phyloP scores from a whole-genome alignment of 2,113 vertebrate species.

The Centrocercus urophasianus region DNA sequence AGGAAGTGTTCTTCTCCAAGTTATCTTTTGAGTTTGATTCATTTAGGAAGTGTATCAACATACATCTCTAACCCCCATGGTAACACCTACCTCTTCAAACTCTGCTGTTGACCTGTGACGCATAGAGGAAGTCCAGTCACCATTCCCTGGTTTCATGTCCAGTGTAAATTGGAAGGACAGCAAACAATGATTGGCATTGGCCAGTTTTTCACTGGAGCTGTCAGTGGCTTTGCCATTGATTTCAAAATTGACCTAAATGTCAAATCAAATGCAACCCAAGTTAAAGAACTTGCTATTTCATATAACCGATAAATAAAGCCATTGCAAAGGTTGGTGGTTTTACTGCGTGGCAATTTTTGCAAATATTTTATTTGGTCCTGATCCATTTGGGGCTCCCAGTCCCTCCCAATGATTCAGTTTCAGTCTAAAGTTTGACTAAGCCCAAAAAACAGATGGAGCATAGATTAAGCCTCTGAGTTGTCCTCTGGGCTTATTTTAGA shows the following conservation, averaged over 20 bases:
- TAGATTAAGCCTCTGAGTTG: neutral
- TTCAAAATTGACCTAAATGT: neutral
- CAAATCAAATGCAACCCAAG: neutral
- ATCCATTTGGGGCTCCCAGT: neutral
- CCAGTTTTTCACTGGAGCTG: neutral
- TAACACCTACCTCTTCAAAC: neutral
- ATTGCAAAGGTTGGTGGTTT: neutral
- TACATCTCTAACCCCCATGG: neutral
- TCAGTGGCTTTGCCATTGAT: neutral
- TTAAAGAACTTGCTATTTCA: conserved; percentile 1
- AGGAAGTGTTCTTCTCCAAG: neutral
- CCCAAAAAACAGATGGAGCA: neutral
- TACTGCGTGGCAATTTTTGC: neutral
- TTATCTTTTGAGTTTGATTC: neutral
- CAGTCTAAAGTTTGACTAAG: conserved; percentile 20
- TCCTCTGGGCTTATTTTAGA: neutral
- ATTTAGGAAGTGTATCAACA: neutral
- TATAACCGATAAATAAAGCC: neutral
- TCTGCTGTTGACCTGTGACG: neutral
- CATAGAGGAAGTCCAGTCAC: neutral
- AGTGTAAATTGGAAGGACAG: neutral
- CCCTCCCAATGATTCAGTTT: neutral
- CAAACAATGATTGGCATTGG: fast-evolving
- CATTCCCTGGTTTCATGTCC: neutral
- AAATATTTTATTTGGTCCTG: neutral